Evolutionary conservation across 2,888 invertebrate genomes (phyloP).

Genomic region (Pecten maximus): DNA sequence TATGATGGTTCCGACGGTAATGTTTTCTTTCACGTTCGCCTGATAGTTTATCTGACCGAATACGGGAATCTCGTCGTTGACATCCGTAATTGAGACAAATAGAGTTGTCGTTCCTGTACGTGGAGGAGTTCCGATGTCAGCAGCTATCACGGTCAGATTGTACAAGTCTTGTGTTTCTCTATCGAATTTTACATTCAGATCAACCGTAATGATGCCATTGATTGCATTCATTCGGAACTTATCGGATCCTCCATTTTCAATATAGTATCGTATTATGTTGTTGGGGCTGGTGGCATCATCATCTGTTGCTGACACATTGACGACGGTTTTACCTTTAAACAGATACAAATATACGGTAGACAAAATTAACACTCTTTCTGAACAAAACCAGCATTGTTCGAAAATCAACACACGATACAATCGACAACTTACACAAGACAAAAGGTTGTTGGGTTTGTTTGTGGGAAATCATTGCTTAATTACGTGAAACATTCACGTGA

Average conservation of each 20-base stretch:
- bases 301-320: constrained; percentile 57
- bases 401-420: no score
- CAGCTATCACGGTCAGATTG: constrained; percentile 61
- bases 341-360: no score
- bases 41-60: constrained; percentile 81
- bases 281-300: constrained; percentile 83
- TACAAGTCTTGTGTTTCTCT: constrained; percentile 90
- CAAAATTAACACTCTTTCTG: no score
- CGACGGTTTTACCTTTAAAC: constrained; percentile 47
- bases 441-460: no score
- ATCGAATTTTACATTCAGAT: constrained; percentile 88
- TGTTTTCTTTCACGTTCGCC: constrained; percentile 7
- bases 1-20: background rate
- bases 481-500: no score
- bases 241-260: constrained; percentile 93
- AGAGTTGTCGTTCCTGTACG: constrained; percentile 58
- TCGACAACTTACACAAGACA: no score
- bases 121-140: constrained; percentile 63
- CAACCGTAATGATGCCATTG: constrained; percentile 91
- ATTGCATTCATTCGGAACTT: constrained; percentile 95
- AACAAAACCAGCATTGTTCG: no score
- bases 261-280: constrained; percentile 93
- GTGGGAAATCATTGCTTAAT: no score
- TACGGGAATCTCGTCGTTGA: constrained; percentile 93
- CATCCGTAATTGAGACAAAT: constrained; percentile 90